phyloP scores from a whole-genome alignment of 2,888 invertebrate genomes.

The Acronicta alni region DNA sequence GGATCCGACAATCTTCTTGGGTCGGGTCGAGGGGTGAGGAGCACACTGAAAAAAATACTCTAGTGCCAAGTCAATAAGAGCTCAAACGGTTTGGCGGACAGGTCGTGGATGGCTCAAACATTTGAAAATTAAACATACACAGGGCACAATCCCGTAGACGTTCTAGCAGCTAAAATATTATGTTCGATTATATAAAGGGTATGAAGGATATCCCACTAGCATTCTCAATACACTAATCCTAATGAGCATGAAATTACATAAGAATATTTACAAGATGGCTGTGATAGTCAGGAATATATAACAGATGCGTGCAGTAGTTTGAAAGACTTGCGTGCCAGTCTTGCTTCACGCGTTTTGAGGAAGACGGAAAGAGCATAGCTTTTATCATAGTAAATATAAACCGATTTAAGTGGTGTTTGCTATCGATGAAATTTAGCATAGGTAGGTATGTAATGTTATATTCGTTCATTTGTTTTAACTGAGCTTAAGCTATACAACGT shows the following conservation, averaged over 20 bases:
- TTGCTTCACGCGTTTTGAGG: slow-evolving; percentile 43
- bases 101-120: slow-evolving; percentile 62
- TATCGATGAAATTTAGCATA: slow-evolving; percentile 31
- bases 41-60: slow-evolving; percentile 89
- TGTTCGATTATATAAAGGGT: slow-evolving; percentile 61
- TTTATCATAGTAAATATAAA: slow-evolving; percentile 25
- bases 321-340: slow-evolving; percentile 42
- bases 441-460: slow-evolving; percentile 17
- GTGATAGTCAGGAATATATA: slow-evolving; percentile 46
- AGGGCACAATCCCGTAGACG: slow-evolving; percentile 53
- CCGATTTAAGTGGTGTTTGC: slow-evolving; percentile 23
- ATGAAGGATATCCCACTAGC: slow-evolving; percentile 82
- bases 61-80: slow-evolving; percentile 88
- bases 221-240: slow-evolving; percentile 87
- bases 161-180: slow-evolving; percentile 60
- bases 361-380: slow-evolving; percentile 44
- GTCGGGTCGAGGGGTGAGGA: slow-evolving; percentile 90
- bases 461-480: slow-evolving; percentile 13
- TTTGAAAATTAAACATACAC: slow-evolving; percentile 62
- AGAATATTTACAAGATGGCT: slow-evolving; percentile 62
- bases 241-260: slow-evolving; percentile 87
- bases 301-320: slow-evolving; percentile 56
- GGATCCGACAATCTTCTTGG: slow-evolving; percentile 83
- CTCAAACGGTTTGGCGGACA: slow-evolving; percentile 83
- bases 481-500: slow-evolving; percentile 44